Evolutionary conservation across 2,888 invertebrate species (phyloP), one percentile per base, ranked within the genome.

Genomic region (Chaitophorus viminalis): DNA sequence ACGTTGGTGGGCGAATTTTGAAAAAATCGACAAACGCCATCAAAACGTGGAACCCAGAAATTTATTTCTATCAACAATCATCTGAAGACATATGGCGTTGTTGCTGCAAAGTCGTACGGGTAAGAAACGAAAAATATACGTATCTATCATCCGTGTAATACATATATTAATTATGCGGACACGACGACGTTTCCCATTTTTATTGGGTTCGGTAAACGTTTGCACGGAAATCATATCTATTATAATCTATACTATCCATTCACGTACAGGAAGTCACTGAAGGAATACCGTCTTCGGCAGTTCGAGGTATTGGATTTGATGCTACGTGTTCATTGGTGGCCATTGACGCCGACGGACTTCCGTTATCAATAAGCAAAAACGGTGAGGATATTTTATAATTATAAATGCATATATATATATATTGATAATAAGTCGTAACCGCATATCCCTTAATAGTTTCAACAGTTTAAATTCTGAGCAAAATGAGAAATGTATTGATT

Each of bases 311-410:
- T 90, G 98, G 98, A 8, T 98, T 98, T 92, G 98, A 98, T 93
- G 98, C 98, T 29, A 99, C 98, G 21, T 98, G 98, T 91, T 98
- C 98, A 0, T 92, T 99, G 89, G 98, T 97, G 0, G 95, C 94
- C 11, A 91, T 98, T 70, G 96, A 95, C 90, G 92, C 93, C 90
- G 92, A 94, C 89, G 94, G 94, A 25, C 92, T 93, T 39, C 95
- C 97, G 0, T 91, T 96, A 72, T 94, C 95, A 72, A 94, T 97
- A 0, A 95, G 87, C 81, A 87, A 87, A 78, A 84, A 88, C 0
- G 84, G 82, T 83, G 46, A 82, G 31, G 46, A 52, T 21, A 11
- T 60, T 3, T 60, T 60, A 25, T 21, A 60, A 60, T n/a, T n/a
- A n/a, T n/a, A n/a, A n/a, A n/a, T n/a, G n/a, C n/a, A n/a, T n/a